phyloP scores from a whole-genome alignment of 2,113 vertebrate genomes.

The Antigone vipio region DNA sequence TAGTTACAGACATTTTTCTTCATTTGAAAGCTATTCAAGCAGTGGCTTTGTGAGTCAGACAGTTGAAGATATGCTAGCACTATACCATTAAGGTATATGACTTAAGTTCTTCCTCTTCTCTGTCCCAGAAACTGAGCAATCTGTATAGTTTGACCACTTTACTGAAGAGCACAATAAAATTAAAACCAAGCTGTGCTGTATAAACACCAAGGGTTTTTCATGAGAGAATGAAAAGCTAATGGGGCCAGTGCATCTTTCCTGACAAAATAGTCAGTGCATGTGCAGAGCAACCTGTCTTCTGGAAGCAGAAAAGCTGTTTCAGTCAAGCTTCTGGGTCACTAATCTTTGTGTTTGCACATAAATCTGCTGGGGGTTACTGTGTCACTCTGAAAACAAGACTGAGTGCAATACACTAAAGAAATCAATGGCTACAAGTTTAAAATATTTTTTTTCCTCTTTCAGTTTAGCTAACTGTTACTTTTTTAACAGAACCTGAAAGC shows the following conservation, averaged over 20 bases:
- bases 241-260: constrained; percentile 21
- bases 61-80: neutral
- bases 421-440: neutral
- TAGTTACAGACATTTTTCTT: constrained; percentile 31
- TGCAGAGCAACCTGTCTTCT: constrained; percentile 39
- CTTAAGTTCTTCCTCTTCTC: neutral
- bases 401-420: neutral
- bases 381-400: constrained; percentile 46
- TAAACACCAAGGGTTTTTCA: constrained; percentile 1
- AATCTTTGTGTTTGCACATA: constrained; percentile 39
- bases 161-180: neutral
- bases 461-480: neutral
- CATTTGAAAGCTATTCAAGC: constrained; percentile 15
- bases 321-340: constrained; percentile 54
- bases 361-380: constrained; percentile 26
- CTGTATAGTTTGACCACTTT: neutral
- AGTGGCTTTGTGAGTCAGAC: neutral
- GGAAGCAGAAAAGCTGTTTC: constrained; percentile 42
- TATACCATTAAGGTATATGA: constrained; percentile 8
- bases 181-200: constrained; percentile 31
- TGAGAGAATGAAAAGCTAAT: constrained; percentile 29
- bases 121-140: constrained; percentile 7
- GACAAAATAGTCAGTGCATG: neutral
- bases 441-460: neutral
- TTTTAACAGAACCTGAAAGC: neutral